These are phyloP conservation scores for Ctenicera cuprea DNA, from an alignment of 2,888 invertebrate genomes.

Conservation along the genomic window DNA sequence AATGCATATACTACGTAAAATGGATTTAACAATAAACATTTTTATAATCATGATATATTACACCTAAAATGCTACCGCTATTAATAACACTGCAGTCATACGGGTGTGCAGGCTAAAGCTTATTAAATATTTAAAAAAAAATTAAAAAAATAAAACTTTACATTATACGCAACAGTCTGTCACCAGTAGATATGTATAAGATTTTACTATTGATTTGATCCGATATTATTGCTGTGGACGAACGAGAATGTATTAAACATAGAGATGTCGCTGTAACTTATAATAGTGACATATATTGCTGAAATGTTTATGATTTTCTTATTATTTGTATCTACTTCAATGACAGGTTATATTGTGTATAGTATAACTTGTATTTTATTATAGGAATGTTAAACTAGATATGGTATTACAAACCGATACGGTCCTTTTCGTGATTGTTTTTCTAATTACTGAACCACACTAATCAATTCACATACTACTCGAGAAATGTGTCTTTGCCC, in stretches of 20 bases:
- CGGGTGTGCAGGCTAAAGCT: constrained; percentile 6
- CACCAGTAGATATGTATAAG: neutral
- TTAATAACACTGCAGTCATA: constrained; percentile 16
- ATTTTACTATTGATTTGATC: constrained; percentile 17
- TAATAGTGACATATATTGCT: constrained; percentile 48
- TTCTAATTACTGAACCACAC: neutral
- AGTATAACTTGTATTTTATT: constrained; percentile 42
- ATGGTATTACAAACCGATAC: neutral
- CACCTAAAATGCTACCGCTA: constrained; percentile 16
- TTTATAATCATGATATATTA: constrained; percentile 33
- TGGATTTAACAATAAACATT: constrained; percentile 30
- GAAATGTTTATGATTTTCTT: constrained; percentile 53
- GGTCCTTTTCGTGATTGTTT: neutral
- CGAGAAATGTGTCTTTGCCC: too few species aligned
- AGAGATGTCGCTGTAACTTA: constrained; percentile 46
- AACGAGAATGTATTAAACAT: constrained; percentile 40
- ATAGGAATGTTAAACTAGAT: constrained; percentile 30
- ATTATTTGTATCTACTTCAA: constrained; percentile 46
- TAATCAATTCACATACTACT: neutral
- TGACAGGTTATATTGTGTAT: constrained; percentile 39
- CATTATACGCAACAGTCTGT: neutral
- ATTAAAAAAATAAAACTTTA: neutral
- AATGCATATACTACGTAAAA: constrained; percentile 22
- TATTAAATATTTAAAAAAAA: constrained; percentile 8
- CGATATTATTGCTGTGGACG: constrained; percentile 5